Conservation (phyloP, 2,888 invertebrate species). For the Spisula subtruncata region DNA sequence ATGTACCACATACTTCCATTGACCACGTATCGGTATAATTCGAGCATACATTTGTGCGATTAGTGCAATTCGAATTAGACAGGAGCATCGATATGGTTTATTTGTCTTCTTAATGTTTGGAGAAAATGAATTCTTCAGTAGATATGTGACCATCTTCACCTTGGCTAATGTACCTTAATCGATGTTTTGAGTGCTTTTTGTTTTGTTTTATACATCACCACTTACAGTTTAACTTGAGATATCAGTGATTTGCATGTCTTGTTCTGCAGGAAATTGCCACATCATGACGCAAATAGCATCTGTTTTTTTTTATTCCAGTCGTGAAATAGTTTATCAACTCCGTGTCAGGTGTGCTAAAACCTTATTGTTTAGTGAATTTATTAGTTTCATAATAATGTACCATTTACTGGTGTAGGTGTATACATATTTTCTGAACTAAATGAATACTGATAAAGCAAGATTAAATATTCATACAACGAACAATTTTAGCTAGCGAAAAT, state of each 20-base stretch:
- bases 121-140: slow-evolving; percentile 17
- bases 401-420: no score
- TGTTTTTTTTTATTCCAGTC: not conserved
- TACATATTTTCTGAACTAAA: no score
- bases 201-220: slow-evolving; percentile 32
- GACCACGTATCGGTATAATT: no score
- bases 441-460: no score
- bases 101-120: slow-evolving; percentile 6
- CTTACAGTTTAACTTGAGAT: not conserved
- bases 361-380: not conserved
- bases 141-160: not conserved
- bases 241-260: not conserved
- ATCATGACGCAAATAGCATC: not conserved
- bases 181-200: slow-evolving; percentile 22
- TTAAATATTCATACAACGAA: no score
- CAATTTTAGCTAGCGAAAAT: no score
- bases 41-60: no score
- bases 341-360: not conserved
- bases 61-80: no score
- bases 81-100: not conserved
- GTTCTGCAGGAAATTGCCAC: not conserved
- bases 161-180: slow-evolving; percentile 16
- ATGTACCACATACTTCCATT: no score
- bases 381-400: no score
- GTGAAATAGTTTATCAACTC: not conserved